Evolutionary conservation across 2,113 vertebrate species (phyloP), one percentile per base, ranked within the genome.

Genomic region (Nycticryphes semicollaris): DNA sequence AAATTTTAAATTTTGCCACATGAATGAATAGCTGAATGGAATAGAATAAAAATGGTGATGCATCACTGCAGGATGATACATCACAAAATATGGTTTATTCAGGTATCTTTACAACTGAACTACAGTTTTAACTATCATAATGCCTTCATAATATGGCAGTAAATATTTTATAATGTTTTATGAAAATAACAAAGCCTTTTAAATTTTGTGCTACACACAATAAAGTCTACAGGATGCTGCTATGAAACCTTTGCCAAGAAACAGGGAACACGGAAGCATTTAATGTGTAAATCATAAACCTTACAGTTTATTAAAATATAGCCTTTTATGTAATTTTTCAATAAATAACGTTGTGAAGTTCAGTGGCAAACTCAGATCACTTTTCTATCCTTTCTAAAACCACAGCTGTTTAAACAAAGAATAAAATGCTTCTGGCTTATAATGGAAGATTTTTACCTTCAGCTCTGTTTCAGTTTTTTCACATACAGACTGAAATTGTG

Each of bases 161-260:
- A 81, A 91, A 95, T 92, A 92, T 94, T 96, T 90, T 51, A 96
- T 50, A 43, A 60, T 57, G 13, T 87, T 96, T 94, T 60, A 94
- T 84, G 41, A 87, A 94, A 87, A 62, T 62, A 83, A 77, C 30
- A 84, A 80, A 60, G 27, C 13, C 41, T 47, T 59, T 33, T 45
- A 73, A 91, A 51, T 53, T 70, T 51, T 62, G 16, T 56, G 19
- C n/a, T 59, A 10, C 28, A 63, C 8, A 30, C 3, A 50, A 33
- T 48, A 59, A 94, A 54, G n/a, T 31, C 27, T n/a, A 22, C 13
- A 56, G 37, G 12, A 30, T n/a, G 47, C 54, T 87, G 50, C 23
- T 56, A 3, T 54, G 57, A 79, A 75, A 54, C n/a, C n/a, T 83
- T 76, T 62, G 20, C 53, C 12, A 37, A 57, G 41, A 62, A 51